These are phyloP conservation scores for Anser cygnoides DNA, from an alignment of 2,113 vertebrate species.

Conservation along the genomic window DNA sequence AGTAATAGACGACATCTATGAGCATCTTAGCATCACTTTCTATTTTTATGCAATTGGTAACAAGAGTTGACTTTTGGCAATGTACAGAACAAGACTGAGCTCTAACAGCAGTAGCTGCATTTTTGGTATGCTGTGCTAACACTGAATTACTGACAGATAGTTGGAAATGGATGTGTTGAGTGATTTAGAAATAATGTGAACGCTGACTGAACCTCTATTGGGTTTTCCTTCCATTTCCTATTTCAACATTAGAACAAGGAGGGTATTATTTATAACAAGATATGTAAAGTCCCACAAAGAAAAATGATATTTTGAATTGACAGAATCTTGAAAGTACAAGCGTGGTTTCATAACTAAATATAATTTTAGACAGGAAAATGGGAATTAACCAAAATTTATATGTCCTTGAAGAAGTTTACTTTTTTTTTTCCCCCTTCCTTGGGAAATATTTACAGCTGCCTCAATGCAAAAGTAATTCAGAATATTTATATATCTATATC, in stretches of 20 bases:
- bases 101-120: conserved; percentile 7
- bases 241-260: conserved; percentile 50
- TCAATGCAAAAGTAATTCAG: too few species aligned
- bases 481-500: not conserved
- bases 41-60: not conserved
- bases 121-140: not conserved
- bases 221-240: conserved; percentile 19
- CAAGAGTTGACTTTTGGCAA: not conserved
- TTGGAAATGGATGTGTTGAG: not conserved
- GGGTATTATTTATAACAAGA: conserved; percentile 51
- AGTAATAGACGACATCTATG: not conserved
- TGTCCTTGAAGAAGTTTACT: not conserved
- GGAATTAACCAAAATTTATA: conserved; percentile 10
- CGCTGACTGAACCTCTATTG: conserved; percentile 14
- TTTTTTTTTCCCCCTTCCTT: not conserved
- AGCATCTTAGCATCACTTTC: not conserved
- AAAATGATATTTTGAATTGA: not conserved
- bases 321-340: conserved; percentile 18
- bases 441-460: not conserved
- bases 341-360: conserved; percentile 36
- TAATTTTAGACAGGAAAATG: conserved; percentile 26
- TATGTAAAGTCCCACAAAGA: not conserved
- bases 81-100: not conserved
- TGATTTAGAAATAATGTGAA: conserved; percentile 36
- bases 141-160: not conserved